Evolutionary conservation across 2,113 vertebrate species (phyloP).

Genomic region (Sinocyclocheilus anophthalmus): DNA sequence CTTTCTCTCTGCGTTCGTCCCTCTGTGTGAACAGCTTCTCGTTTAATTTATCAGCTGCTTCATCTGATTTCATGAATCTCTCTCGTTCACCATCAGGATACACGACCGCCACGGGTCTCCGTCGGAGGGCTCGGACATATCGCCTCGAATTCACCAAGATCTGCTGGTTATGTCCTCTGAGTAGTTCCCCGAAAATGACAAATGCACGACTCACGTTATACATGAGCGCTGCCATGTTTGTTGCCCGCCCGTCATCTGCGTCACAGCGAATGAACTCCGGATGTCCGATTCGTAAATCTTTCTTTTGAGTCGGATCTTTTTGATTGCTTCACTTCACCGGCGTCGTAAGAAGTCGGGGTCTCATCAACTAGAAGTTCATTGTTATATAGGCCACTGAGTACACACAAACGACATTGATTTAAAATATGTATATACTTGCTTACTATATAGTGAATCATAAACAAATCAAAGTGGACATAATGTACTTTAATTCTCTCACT

Average conservation of each 20-base stretch:
- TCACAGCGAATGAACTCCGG: neutral
- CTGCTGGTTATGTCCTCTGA: neutral
- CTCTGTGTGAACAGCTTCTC: neutral
- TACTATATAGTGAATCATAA: neutral
- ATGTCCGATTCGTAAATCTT: neutral
- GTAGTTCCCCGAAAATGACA: constrained; percentile 31
- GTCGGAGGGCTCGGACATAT: constrained; percentile 78
- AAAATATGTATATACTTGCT: neutral
- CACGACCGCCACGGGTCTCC: constrained; percentile 79
- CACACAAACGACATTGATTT: neutral
- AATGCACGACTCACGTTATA: constrained; percentile 36
- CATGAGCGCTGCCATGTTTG: constrained; percentile 79
- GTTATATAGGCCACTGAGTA: neutral
- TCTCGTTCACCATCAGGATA: constrained; percentile 63
- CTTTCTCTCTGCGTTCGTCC: neutral
- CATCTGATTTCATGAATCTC: constrained; percentile 27
- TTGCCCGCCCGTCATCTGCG: constrained; percentile 42
- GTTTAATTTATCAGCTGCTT: neutral
- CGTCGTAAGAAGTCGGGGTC: neutral
- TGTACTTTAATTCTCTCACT: too few species aligned
- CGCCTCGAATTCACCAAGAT: constrained; percentile 61
- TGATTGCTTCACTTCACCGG: neutral
- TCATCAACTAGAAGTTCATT: neutral
- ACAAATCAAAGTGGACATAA: too few species aligned
- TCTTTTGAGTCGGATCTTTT: neutral